Evolutionary conservation across 2,113 vertebrate genomes (phyloP), one percentile per base, ranked within the genome.

Genomic region (Hippocampus zosterae): DNA sequence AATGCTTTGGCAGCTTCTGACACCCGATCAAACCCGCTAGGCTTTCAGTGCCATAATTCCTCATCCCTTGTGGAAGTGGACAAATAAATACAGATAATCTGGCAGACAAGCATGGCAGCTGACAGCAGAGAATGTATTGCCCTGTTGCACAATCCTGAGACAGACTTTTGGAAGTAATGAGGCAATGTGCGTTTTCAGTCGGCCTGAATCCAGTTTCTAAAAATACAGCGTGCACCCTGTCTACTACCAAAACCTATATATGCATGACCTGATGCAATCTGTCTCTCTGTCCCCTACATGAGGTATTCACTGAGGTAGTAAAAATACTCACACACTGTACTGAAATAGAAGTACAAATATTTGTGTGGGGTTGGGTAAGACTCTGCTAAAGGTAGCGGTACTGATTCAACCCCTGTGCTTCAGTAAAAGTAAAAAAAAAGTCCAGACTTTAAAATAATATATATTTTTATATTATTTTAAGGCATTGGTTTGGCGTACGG

Each of bases 71-170:
- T 55, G 72, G 27, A 61, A 23, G 70, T 80, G 71, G 77, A 87
- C 68, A 84, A 84, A 85, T 77, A 81, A 77, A 79, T 77, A 37
- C 46, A 74, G 75, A 69, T 75, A 69, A 69, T 72, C 63, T 71
- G 70, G 68, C 44, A 41, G 70, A 70, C 44, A 77, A 73, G 81
- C 81, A 71, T 64, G 85, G 72, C 27, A 29, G 59, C 67, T 68
- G 78, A 68, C 63, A 72, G 77, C 41, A 67, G 15, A 42, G 25
- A n/a, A 74, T 27, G 37, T 52, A 68, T 61, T 64, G 37, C 41
- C 16, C 37, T 50, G 72, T 67, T 74, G 65, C 70, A 53, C 69
- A 77, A 63, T 33, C 56, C 70, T 6, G 2, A 66, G 21, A 59
- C 60, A 64, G 60, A 73, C 27, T 48, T 50, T 27, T 18, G 48